Conservation (phyloP, 2,888 invertebrate genomes). For the Auanema freiburgensis region DNA sequence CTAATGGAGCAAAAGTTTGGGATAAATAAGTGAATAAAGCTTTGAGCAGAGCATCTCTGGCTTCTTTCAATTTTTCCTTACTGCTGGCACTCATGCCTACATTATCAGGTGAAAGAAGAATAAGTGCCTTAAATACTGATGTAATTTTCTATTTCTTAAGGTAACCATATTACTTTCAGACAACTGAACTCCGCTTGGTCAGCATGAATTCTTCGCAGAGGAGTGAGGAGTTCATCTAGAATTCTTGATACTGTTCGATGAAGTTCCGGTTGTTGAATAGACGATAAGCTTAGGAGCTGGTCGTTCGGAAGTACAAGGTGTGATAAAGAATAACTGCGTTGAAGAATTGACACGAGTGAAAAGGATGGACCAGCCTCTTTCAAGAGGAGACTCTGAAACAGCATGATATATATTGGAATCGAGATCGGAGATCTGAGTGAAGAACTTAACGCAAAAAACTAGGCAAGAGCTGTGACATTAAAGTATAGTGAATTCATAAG, state of each 20-base stretch:
- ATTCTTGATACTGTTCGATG: constrained; percentile 33
- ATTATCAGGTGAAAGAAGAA: constrained; percentile 55
- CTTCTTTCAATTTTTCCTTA: constrained; percentile 48
- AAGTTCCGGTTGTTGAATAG: constrained; percentile 23
- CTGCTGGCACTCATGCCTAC: constrained; percentile 43
- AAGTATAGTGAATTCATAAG: no score
- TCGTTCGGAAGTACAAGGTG: constrained; percentile 59
- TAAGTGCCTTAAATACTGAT: constrained; percentile 36
- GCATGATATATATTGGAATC: no score
- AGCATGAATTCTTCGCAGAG: constrained; percentile 49
- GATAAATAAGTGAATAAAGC: constrained; percentile 53
- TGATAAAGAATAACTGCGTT: constrained; percentile 51
- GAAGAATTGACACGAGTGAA: constrained; percentile 51
- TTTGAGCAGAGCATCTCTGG: constrained; percentile 52
- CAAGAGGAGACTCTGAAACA: constrained; percentile 51
- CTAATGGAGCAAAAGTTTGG: constrained; percentile 38
- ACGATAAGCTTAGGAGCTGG: constrained; percentile 45
- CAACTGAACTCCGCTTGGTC: constrained; percentile 57
- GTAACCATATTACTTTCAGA: constrained; percentile 39
- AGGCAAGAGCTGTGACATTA: no score
- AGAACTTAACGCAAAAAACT: no score
- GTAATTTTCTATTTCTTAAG: no score
- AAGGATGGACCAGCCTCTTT: constrained; percentile 54
- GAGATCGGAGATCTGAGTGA: no score
- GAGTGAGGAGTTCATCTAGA: constrained; percentile 57